Base-by-base conservation (phyloP, 2,888 invertebrate species). In the Metacarcinus magister region DNA sequence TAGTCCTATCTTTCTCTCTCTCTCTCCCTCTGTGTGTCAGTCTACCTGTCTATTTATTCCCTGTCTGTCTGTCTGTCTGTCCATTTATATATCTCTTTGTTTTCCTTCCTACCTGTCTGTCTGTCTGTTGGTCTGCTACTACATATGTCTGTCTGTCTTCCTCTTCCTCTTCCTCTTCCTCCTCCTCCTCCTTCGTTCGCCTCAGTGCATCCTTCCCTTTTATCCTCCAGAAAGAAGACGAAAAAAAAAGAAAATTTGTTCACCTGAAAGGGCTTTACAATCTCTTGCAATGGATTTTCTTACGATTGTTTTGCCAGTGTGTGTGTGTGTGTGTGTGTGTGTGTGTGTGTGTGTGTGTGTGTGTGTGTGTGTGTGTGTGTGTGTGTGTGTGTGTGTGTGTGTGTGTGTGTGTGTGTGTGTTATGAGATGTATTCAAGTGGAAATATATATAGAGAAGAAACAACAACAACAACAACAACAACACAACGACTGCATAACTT, bases 321-420 rank as follows among this genome's bases (percentile, higher is more conserved):
- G 67, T 67, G 67, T n/a, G 67, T 67, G 67, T n/a, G 67, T 67
- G 67, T 67, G 67, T 67, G 67, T 67, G 67, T 67, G 60, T 60
- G 60, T 60, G 60, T 60, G 60, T 60, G 60, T 60, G 60, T 60
- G 60, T 60, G 60, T 60, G 60, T 60, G 60, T 60, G 60, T 60
- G 60, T 67, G 67, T 67, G 67, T 67, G 67, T 67, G 67, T 67
- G 67, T 67, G 67, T 67, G 67, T 67, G 67, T 67, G 67, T 67
- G 67, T 67, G 67, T 67, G 67, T 67, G 67, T 67, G 67, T 67
- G 67, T 67, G 67, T 67, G 67, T 67, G 67, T 67, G 67, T 67
- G 67, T 67, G 67, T 67, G 67, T 75, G 75, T 75, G 75, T 75
- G 75, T 75, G 75, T 75, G 75, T 75, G 75, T 75, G 75, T 75